Conservation (phyloP, 2,888 invertebrate species). For the Plebejus melissa region DNA sequence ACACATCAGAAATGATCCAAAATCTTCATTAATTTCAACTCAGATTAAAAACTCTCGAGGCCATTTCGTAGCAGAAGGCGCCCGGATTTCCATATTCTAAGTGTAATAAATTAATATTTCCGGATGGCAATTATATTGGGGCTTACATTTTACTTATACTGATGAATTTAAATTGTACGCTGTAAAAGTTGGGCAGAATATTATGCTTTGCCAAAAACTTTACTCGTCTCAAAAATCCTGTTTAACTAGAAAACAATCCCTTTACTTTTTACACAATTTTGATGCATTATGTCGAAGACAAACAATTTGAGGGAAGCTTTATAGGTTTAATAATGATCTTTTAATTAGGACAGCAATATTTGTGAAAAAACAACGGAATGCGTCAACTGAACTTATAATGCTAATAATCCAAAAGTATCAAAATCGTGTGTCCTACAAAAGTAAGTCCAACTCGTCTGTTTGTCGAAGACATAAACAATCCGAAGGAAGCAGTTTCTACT, state of each 20-base stretch:
- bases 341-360: too few species aligned
- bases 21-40: slow-evolving; percentile 62
- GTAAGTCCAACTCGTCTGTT: slow-evolving; percentile 34
- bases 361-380: too few species aligned
- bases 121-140: slow-evolving; percentile 41
- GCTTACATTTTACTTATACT: background rate
- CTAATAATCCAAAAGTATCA: background rate
- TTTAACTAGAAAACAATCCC: too few species aligned
- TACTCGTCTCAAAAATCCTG: background rate
- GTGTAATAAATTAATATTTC: slow-evolving; percentile 59
- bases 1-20: slow-evolving; percentile 47
- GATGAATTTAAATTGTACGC: background rate
- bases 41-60: slow-evolving; percentile 65
- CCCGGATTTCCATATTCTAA: slow-evolving; percentile 61
- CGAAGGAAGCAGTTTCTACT: slow-evolving; percentile 66
- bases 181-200: background rate
- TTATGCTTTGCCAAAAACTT: too few species aligned
- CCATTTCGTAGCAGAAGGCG: slow-evolving; percentile 50
- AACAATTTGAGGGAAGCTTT: too few species aligned
- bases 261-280: too few species aligned
- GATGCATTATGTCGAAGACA: too few species aligned
- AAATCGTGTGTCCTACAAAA: background rate
- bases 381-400: too few species aligned
- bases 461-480: slow-evolving; percentile 69
- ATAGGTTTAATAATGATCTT: too few species aligned